Conservation (phyloP, 2,113 vertebrate species). For the Bettongia penicillata region DNA sequence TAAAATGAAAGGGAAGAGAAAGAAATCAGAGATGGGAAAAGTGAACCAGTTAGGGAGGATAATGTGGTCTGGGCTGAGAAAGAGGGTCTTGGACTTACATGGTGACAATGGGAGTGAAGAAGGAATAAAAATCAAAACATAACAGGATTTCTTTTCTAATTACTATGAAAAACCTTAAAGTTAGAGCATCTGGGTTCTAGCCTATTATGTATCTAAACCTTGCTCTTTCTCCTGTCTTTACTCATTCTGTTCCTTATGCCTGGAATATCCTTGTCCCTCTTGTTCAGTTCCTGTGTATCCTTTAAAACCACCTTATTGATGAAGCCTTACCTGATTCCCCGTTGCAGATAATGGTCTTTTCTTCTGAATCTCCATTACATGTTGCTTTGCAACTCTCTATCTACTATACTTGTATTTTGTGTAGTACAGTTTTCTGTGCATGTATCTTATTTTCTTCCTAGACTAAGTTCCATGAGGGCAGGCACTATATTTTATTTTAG, state of each 20-base stretch:
- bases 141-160: not conserved
- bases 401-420: not conserved
- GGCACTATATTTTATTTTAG: not conserved
- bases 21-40: not conserved
- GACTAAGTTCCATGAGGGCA: not conserved
- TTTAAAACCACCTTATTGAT: not conserved
- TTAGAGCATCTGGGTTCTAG: not conserved
- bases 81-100: not conserved
- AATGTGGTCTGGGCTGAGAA: not conserved
- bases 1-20: not conserved
- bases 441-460: not conserved
- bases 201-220: not conserved
- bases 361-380: not conserved
- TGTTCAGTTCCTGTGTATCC: not conserved
- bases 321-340: not conserved
- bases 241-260: not conserved
- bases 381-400: not conserved
- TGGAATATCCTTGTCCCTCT: not conserved
- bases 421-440: not conserved
- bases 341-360: not conserved
- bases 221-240: not conserved
- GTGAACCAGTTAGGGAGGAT: not conserved
- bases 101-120: not conserved
- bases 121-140: not conserved
- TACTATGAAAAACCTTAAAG: not conserved